A percentile compares a stretch with the other conserved stretches of the same genome.
Evolutionary conservation across 2,888 invertebrate species (phyloP).

Genomic region (Caenorhabditis doughertyi): DNA sequence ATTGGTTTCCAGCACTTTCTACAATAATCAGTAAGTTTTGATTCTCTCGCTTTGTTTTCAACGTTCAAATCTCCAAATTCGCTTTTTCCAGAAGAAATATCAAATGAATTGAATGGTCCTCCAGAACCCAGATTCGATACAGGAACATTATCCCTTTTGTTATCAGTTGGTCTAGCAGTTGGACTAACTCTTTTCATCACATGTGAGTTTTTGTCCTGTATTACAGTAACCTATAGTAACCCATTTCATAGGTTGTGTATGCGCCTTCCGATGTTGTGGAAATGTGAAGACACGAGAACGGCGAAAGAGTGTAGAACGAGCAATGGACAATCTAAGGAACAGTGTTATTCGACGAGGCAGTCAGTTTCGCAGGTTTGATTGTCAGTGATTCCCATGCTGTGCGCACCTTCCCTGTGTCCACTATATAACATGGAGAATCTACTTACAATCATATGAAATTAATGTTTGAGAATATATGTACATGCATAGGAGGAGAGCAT

Average conservation of each 20-base stretch:
- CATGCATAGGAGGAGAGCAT: too few relatives aligned
- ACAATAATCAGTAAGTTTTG: slow-evolving; percentile 74
- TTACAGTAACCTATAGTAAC: background rate
- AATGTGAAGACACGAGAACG: slow-evolving; percentile 74
- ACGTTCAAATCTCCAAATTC: background rate
- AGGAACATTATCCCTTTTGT: slow-evolving; percentile 79
- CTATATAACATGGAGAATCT: slow-evolving; percentile 58
- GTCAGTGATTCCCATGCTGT: slow-evolving; percentile 60
- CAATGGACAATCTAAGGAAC: slow-evolving; percentile 74
- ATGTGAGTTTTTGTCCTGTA: slow-evolving; percentile 67
- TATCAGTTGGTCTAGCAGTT: slow-evolving; percentile 80
- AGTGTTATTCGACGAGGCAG: slow-evolving; percentile 75
- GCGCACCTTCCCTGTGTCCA: slow-evolving; percentile 28
- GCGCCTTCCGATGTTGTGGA: slow-evolving; percentile 82
- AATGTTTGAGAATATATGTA: background rate
- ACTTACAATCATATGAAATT: slow-evolving; percentile 41
- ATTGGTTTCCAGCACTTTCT: slow-evolving; percentile 79
- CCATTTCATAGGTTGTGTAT: slow-evolving; percentile 81
- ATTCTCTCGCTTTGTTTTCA: background rate
- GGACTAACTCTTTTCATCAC: slow-evolving; percentile 79
- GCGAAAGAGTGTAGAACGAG: slow-evolving; percentile 70
- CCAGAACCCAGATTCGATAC: slow-evolving; percentile 77
- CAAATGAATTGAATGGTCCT: slow-evolving; percentile 78
- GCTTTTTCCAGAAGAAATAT: slow-evolving; percentile 75
- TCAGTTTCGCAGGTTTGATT: slow-evolving; percentile 73